Percentiles rank a stretch among this genome's conserved stretches.
Evolutionary conservation across 92 coral and sea anemone genomes (phyloP).

Genomic region (Isaurus tuberculatus): DNA sequence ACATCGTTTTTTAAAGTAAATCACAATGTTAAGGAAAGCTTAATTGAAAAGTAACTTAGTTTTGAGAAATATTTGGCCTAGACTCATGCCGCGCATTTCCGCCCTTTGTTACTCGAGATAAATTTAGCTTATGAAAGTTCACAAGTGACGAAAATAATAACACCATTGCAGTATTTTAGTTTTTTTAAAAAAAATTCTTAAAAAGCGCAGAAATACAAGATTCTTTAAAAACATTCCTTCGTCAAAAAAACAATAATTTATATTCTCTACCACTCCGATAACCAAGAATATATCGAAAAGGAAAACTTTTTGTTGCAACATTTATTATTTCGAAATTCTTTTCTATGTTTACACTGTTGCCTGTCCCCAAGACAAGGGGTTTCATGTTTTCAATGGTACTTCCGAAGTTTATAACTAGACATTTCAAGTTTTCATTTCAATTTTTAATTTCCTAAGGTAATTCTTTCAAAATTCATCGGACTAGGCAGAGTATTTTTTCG

Average conservation of each 20-base stretch:
- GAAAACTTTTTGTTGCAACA: background rate
- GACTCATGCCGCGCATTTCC: too few relatives aligned
- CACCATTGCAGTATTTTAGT: too few relatives aligned
- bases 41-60: too few relatives aligned
- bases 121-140: too few relatives aligned
- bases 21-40: too few relatives aligned
- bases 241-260: background rate
- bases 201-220: too few relatives aligned
- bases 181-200: too few relatives aligned
- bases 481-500: background rate
- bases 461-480: background rate
- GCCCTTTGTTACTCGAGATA: too few relatives aligned
- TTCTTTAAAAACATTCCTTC: too few relatives aligned
- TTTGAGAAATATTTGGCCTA: too few relatives aligned
- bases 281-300: background rate
- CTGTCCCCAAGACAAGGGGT: background rate
- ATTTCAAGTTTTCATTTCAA: background rate
- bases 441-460: background rate
- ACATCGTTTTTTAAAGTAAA: too few relatives aligned
- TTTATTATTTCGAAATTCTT: background rate
- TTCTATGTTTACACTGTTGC: background rate
- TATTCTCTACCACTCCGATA: background rate
- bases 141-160: too few relatives aligned
- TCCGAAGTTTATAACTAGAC: conserved; percentile 1
- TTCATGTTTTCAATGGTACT: background rate